Percentiles rank a stretch among this genome's conserved stretches.
These are phyloP conservation scores for Pica pica DNA, from an alignment of 2,113 vertebrate species.

Conservation along the genomic window DNA sequence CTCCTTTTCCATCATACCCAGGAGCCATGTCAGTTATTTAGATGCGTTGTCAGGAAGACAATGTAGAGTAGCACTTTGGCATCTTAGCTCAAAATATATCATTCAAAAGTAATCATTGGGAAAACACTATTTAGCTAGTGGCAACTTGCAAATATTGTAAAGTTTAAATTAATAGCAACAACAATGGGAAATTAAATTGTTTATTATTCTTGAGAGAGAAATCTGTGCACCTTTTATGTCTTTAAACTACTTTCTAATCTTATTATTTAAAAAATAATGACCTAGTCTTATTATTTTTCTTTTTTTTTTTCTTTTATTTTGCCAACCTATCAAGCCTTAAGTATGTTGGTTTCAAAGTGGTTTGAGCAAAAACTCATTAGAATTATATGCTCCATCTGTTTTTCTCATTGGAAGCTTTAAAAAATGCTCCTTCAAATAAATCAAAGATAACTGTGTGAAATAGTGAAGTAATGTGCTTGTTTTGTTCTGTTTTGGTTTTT, in stretches of 20 bases:
- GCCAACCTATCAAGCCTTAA: conserved; percentile 57
- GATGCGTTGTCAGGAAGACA: neutral
- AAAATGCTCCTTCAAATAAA: conserved; percentile 64
- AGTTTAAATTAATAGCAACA: conserved; percentile 70
- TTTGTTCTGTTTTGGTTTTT: conserved; percentile 46
- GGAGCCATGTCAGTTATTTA: neutral
- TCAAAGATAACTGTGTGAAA: conserved; percentile 63
- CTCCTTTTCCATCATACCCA: neutral
- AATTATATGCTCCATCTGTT: conserved; percentile 69
- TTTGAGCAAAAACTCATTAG: conserved; percentile 62
- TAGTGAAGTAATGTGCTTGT: conserved; percentile 23
- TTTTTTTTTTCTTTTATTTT: neutral
- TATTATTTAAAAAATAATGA: conserved; percentile 77
- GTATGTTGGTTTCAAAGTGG: conserved; percentile 59
- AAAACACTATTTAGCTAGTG: conserved; percentile 64
- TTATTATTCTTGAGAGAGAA: conserved; percentile 72
- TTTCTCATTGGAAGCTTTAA: conserved; percentile 63
- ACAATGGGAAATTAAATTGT: conserved; percentile 65
- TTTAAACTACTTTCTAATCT: conserved; percentile 70
- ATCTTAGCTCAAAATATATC: conserved; percentile 27
- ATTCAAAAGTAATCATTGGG: conserved; percentile 52
- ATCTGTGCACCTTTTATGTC: conserved; percentile 64
- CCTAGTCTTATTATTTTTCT: conserved; percentile 22
- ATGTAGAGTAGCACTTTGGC: neutral
- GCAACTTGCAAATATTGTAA: conserved; percentile 63